phyloP scores from a whole-genome alignment of 2,113 vertebrate species.

The Naja naja region DNA sequence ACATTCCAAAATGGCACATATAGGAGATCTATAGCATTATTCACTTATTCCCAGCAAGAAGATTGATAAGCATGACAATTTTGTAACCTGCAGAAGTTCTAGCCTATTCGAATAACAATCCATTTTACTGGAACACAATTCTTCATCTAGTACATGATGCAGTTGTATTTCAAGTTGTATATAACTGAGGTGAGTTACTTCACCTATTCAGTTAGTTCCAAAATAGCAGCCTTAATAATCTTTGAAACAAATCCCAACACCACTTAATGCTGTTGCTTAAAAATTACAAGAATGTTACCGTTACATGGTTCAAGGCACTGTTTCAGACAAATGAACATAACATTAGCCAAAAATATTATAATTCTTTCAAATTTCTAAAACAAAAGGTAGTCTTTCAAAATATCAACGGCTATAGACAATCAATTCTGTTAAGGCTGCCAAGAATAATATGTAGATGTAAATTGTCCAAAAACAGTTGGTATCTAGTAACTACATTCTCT shows the following conservation, averaged over 20 bases:
- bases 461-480: not conserved
- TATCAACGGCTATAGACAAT: not conserved
- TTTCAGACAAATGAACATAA: not conserved
- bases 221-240: not conserved
- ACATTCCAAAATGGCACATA: not conserved
- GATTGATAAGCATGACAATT: not conserved
- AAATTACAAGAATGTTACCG: not conserved
- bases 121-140: not conserved
- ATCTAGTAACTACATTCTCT: not conserved
- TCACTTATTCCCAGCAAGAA: not conserved
- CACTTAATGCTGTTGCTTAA: not conserved
- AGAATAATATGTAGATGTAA: not conserved
- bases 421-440: not conserved
- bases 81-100: not conserved
- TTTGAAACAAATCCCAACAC: not conserved
- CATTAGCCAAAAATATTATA: not conserved
- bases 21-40: not conserved
- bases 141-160: not conserved
- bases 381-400: not conserved
- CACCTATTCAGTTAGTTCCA: not conserved
- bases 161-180: not conserved
- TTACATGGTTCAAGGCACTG: not conserved
- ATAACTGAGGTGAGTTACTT: not conserved
- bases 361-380: not conserved
- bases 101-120: not conserved